A percentile compares a stretch with the other conserved stretches of the same genome.
Conservation (phyloP, 1,140 invertebrate genomes). For the Pachypeltis micranthus region DNA sequence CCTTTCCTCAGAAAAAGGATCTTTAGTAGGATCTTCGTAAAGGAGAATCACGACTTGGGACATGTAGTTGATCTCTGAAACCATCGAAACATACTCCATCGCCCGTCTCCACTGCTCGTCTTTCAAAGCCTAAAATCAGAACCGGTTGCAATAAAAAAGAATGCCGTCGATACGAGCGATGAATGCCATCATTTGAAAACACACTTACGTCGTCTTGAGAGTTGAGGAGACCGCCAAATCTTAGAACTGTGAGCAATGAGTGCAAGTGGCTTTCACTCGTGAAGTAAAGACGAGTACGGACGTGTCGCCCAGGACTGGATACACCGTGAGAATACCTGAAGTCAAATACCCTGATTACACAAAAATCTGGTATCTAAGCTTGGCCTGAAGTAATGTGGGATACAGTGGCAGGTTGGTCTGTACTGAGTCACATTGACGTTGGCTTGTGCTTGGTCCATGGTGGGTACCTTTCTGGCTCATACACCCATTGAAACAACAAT, state of each 20-base stretch:
- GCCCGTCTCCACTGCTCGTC: slow-evolving; percentile 97
- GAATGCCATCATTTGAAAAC: background rate
- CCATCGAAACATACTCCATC: slow-evolving; percentile 95
- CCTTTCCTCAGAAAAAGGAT: slow-evolving; percentile 74
- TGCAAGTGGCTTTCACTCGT: slow-evolving; percentile 99
- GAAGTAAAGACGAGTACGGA: slow-evolving; percentile 93
- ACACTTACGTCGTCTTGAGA: background rate
- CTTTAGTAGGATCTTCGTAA: slow-evolving; percentile 97
- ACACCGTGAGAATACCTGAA: slow-evolving; percentile 91
- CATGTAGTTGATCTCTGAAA: slow-evolving; percentile 98
- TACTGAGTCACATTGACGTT: no score
- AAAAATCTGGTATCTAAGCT: no score
- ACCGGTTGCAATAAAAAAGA: background rate
- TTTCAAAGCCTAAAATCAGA: slow-evolving; percentile 36
- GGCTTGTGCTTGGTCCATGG: no score
- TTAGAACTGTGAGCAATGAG: slow-evolving; percentile 87
- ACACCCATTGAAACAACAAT: no score
- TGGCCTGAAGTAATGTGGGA: no score
- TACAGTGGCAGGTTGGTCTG: no score
- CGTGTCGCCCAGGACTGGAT: slow-evolving; percentile 92
- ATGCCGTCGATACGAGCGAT: background rate
- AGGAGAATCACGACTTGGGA: slow-evolving; percentile 98
- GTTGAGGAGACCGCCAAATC: slow-evolving; percentile 79
- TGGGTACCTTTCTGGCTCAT: no score
- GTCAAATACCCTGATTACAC: no score